Conservation (phyloP, 2,113 vertebrate species). For the Cervus canadensis region DNA sequence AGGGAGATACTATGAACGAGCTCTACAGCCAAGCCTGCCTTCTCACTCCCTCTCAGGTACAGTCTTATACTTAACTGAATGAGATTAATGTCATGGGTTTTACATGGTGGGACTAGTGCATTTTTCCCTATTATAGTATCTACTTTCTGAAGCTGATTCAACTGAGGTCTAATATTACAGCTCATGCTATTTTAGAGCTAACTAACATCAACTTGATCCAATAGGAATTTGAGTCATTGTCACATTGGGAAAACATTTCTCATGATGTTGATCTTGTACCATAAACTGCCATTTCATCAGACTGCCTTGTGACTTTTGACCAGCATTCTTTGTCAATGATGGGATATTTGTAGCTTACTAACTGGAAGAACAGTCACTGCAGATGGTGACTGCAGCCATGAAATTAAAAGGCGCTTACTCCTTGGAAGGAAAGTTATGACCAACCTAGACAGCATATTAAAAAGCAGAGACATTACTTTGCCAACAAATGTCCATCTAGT, state of each 20-base stretch:
- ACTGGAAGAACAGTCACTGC: background rate
- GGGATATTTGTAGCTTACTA: background rate
- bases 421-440: background rate
- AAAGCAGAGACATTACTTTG: background rate
- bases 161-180: background rate
- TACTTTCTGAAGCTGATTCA: background rate
- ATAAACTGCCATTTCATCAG: background rate
- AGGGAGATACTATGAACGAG: background rate
- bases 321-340: background rate
- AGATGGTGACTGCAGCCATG: background rate
- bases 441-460: background rate
- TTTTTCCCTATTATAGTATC: background rate
- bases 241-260: background rate
- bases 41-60: background rate
- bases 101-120: background rate
- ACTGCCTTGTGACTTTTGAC: background rate
- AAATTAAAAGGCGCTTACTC: background rate
- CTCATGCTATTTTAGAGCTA: background rate
- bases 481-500: background rate
- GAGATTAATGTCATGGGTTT: background rate
- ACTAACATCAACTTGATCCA: background rate
- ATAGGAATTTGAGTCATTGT: background rate
- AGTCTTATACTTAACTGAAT: background rate
- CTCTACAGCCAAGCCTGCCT: background rate
- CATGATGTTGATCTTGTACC: background rate